A percentile compares a stretch with the other conserved stretches of the same genome.
Evolutionary conservation across 1,140 invertebrate genomes (phyloP).

Genomic region (Nasonia longicornis): DNA sequence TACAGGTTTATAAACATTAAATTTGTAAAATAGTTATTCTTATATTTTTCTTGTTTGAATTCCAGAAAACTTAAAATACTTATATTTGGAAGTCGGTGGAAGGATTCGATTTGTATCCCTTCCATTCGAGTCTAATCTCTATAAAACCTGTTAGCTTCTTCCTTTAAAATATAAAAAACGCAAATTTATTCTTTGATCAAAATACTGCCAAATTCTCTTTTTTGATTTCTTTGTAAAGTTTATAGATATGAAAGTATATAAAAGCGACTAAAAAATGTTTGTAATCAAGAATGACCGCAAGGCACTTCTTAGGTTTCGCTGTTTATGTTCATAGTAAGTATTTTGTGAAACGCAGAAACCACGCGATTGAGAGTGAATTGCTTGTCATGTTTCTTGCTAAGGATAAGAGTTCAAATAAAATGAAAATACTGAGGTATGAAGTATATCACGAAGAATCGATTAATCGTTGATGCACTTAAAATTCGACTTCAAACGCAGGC

Average conservation of each 20-base stretch:
- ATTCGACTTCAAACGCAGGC: not conserved
- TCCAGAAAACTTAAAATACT: conserved; percentile 51
- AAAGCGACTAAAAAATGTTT: conserved; percentile 24
- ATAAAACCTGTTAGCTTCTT: not conserved
- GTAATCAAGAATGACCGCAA: conserved; percentile 50
- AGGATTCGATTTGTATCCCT: conserved; percentile 32
- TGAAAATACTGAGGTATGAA: conserved; percentile 45
- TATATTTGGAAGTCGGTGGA: conserved; percentile 48
- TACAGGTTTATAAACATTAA: conserved; percentile 42
- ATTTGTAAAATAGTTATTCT: conserved; percentile 45
- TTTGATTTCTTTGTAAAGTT: not conserved
- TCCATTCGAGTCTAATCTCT: conserved; percentile 31
- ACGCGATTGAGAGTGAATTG: conserved; percentile 24
- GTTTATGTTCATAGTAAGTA: conserved; percentile 26
- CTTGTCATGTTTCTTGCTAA: conserved; percentile 48
- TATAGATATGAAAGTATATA: not conserved
- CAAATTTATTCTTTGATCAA: not conserved
- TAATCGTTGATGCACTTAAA: conserved; percentile 40
- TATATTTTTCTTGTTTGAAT: conserved; percentile 31
- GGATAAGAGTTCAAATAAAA: conserved; percentile 23
- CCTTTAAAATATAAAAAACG: conserved; percentile 31
- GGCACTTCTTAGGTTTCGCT: conserved; percentile 55
- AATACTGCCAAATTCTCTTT: conserved; percentile 22
- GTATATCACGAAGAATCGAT: conserved; percentile 37
- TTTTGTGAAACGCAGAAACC: conserved; percentile 23